Evolutionary conservation across 1,140 invertebrate species (phyloP).

Genomic region (Caenorhabditis latens): DNA sequence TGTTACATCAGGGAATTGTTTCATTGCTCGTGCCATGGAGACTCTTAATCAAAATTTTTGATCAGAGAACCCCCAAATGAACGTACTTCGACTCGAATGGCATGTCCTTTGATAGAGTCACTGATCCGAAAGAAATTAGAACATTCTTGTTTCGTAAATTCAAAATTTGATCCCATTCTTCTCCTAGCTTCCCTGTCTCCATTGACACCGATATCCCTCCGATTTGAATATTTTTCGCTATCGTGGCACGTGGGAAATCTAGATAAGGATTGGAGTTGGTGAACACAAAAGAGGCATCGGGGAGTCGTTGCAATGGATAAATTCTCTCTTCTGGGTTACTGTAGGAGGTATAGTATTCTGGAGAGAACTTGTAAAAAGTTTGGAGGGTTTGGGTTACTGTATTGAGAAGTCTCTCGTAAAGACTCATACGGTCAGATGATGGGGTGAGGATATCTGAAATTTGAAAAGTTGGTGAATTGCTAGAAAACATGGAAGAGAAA

Average conservation of each 20-base stretch:
- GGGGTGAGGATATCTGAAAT: not conserved
- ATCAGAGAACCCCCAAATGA: not conserved
- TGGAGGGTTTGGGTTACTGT: not conserved
- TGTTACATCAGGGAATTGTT: constrained; percentile 57
- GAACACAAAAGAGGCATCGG: constrained; percentile 47
- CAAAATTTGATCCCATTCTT: constrained; percentile 60
- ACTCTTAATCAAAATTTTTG: not conserved
- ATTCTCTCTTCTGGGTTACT: not conserved
- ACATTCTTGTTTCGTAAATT: constrained; percentile 53
- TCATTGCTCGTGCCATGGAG: constrained; percentile 17
- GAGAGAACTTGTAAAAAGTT: not conserved
- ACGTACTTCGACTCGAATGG: constrained; percentile 57
- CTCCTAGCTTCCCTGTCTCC: not conserved
- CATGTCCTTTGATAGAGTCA: constrained; percentile 61
- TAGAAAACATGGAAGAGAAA: constrained; percentile 3
- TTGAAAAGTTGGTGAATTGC: not conserved
- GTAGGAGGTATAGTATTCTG: too few species aligned
- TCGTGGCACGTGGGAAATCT: constrained; percentile 44
- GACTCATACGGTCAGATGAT: not conserved
- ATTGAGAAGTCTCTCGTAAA: too few species aligned
- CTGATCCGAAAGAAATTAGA: constrained; percentile 66
- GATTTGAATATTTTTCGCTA: constrained; percentile 61
- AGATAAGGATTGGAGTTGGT: constrained; percentile 58
- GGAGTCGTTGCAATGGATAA: not conserved
- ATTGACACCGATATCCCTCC: constrained; percentile 59